Conservation (phyloP, 2,888 invertebrate genomes). For the Elegia similella region DNA sequence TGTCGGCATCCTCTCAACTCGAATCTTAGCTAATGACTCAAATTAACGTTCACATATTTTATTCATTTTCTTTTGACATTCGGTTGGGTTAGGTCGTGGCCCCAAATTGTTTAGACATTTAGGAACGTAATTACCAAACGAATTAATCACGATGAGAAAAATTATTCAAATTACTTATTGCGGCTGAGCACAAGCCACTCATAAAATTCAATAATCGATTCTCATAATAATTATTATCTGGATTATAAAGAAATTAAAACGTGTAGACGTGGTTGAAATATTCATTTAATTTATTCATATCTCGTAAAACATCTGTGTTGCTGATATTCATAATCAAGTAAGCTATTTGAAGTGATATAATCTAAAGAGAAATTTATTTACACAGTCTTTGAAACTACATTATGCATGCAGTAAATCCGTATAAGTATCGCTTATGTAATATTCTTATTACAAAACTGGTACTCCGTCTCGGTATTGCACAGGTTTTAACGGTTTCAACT, state of each 20-base stretch:
- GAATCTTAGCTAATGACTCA: constrained; percentile 72
- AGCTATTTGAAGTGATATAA: neutral
- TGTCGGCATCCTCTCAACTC: constrained; percentile 64
- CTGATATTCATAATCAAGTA: neutral
- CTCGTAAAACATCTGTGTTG: constrained; percentile 4
- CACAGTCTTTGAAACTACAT: too few species aligned
- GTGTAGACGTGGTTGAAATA: neutral
- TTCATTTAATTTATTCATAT: neutral
- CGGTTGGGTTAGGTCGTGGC: constrained; percentile 51
- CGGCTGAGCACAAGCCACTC: constrained; percentile 7
- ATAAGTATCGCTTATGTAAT: too few species aligned
- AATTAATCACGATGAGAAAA: constrained; percentile 13
- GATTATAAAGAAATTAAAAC: constrained; percentile 4
- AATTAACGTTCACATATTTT: constrained; percentile 75
- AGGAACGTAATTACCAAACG: constrained; percentile 7
- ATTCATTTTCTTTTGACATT: constrained; percentile 62
- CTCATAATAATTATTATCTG: neutral
- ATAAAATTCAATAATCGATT: neutral
- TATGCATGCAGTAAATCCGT: too few species aligned
- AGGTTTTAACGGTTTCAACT: too few species aligned
- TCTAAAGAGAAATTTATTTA: neutral
- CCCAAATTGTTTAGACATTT: constrained; percentile 59
- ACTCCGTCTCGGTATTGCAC: too few species aligned
- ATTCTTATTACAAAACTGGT: too few species aligned
- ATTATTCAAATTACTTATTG: neutral